Evolutionary conservation across 2,113 vertebrate genomes (phyloP), one percentile per base, ranked within the genome.

Genomic region (Artemisiospiza belli): DNA sequence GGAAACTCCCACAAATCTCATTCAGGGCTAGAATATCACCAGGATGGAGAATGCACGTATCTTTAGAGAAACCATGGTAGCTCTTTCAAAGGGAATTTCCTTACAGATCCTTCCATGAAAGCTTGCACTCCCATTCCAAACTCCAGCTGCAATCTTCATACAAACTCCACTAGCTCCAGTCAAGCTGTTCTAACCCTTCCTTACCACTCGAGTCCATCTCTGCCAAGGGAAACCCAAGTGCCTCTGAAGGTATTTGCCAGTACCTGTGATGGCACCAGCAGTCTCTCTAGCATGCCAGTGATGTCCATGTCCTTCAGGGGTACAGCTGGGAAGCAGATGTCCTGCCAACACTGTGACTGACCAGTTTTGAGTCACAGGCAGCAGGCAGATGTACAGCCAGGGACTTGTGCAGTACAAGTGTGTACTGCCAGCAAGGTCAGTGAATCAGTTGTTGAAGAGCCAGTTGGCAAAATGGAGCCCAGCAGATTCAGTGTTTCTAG

Each of bases 11-110:
- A 84, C 39, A 43, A 63, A 89, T 27, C 62, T 95, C 92, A 41
- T 89, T 96, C 89, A 58, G 92, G 94, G 88, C 93, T 89, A 96
- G 76, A 90, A 89, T 93, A 46, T 91, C 95, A 95, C 92, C 90
- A 31, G 9, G 13, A 46, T 22, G 37, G 54, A 92, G 62, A 91
- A 93, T 10, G 18, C 35, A 19, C 6, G 2, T 61, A 41, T 81
- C 66, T 82, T 92, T 90, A 93, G 77, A 92, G 88, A 95, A 66
- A 75, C 83, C 79, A 75, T 72, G 69, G 80, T n/a, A 92, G 64
- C 70, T 70, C 68, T 81, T 85, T 52, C 64, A 61, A 64, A 90
- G 90, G 94, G 22, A 91, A 95, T 89, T 92, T 89, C 86, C 70
- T 91, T 72, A 64, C 85, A 92, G 73, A 76, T 69, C 70, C 69